phyloP scores from a whole-genome alignment of 2,888 invertebrate species.

The Tholera decimalis region DNA sequence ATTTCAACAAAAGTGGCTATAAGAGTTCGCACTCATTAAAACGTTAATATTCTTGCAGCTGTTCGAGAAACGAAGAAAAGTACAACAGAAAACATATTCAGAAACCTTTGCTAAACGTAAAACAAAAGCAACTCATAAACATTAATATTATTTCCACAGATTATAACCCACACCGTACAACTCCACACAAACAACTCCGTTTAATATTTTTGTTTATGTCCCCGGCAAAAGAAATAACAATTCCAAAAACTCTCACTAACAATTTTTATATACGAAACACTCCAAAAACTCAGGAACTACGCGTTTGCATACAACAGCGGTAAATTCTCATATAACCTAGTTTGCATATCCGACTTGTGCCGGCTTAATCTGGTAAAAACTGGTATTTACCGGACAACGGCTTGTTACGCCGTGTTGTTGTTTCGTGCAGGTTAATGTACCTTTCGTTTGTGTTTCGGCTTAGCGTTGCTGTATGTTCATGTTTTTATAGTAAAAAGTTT shows the following conservation, averaged over 20 bases:
- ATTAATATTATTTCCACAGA: conserved; percentile 23
- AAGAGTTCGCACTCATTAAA: too few species aligned
- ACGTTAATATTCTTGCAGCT: background rate
- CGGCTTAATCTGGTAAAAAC: conserved; percentile 82
- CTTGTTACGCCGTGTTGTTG: conserved; percentile 71
- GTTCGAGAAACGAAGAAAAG: background rate
- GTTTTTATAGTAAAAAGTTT: conserved; percentile 48
- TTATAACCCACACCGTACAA: conserved; percentile 16
- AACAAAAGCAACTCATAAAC: background rate
- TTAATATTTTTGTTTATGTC: conserved; percentile 35
- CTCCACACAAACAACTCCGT: conserved; percentile 41
- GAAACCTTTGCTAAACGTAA: background rate
- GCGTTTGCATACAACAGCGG: conserved; percentile 72
- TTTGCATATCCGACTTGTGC: conserved; percentile 79
- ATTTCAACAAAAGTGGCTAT: too few species aligned
- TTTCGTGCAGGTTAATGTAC: conserved; percentile 66
- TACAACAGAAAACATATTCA: background rate
- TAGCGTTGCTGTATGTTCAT: conserved; percentile 44
- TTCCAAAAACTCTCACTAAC: conserved; percentile 53
- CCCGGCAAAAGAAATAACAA: conserved; percentile 28
- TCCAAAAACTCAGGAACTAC: conserved; percentile 56
- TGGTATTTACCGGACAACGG: conserved; percentile 80
- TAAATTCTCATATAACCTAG: conserved; percentile 80
- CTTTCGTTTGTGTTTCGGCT: conserved; percentile 64
- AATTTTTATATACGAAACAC: conserved; percentile 52